Evolutionary conservation across 2,888 invertebrate genomes (phyloP).

Genomic region (Phortica okadai): DNA sequence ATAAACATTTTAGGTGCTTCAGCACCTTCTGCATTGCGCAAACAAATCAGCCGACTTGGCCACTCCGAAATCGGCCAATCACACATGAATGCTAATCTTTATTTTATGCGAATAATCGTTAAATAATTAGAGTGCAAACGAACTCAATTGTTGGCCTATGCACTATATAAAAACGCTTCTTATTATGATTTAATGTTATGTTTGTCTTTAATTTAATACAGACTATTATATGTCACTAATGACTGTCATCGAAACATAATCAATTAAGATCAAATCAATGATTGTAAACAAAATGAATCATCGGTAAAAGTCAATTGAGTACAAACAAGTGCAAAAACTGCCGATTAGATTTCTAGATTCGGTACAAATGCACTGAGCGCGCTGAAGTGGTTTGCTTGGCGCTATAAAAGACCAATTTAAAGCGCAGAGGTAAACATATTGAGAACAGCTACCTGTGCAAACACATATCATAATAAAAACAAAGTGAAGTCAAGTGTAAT

Average conservation of each 20-base stretch:
- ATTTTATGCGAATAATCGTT: neutral
- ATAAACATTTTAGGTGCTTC: slow-evolving; percentile 20
- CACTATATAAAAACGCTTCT: too few relatives aligned
- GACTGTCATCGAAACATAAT: too few relatives aligned
- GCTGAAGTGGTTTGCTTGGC: neutral
- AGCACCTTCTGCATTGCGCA: neutral
- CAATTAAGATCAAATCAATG: too few relatives aligned
- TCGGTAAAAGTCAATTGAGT: neutral
- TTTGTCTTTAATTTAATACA: too few relatives aligned
- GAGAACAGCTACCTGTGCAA: slow-evolving; percentile 31
- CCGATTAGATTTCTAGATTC: neutral
- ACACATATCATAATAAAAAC: slow-evolving; percentile 7
- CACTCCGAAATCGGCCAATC: neutral
- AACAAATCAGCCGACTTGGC: neutral
- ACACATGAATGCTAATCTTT: neutral
- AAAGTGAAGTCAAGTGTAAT: slow-evolving; percentile 20
- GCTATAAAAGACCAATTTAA: slow-evolving; percentile 4
- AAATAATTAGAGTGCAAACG: neutral
- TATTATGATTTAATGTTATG: too few relatives aligned
- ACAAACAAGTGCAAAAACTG: neutral
- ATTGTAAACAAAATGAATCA: too few relatives aligned
- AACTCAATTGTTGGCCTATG: neutral
- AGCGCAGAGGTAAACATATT: slow-evolving; percentile 35
- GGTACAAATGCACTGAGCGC: neutral
- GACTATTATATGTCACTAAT: too few relatives aligned